Base-by-base conservation (phyloP, 2,797 vertebrate genomes). In the Protosalanx chinensis region DNA sequence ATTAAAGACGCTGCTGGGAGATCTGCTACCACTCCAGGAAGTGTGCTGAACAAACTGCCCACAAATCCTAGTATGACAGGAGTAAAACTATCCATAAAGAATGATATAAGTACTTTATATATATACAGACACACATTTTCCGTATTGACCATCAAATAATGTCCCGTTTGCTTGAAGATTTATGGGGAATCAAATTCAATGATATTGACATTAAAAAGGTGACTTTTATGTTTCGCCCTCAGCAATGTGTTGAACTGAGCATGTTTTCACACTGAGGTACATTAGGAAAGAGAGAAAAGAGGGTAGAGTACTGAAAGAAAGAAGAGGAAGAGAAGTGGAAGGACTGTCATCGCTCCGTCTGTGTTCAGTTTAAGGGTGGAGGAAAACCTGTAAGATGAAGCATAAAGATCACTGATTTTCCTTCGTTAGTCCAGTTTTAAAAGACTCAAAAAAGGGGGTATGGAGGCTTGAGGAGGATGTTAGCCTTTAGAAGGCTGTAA, bases 1-100 rank as follows among this genome's bases (percentile, higher is more conserved):
- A 91, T 85, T 78, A 74, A 75, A 74, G 76, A 87, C 83, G 82
- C 78, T 83, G 83, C 72, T 59, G 60, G 74, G 75, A 72, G 71
- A 80, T 73, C 80, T 71, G 81, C 82, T 87, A 85, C 84, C 75
- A 77, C 75, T 85, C 83, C 89, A 91, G 88, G 89, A 93, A 87
- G 86, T 60, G 80, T 87, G 84, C 85, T 91, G 85, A 91, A 81
- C 83, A 91, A 85, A 81, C 79, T 86, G 84, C 83, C 74, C 80
- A 87, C 80, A 87, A 89, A 91, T 90, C 81, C 72, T 85, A 82
- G 88, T 84, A 89, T 81, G 77, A 77, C 76, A 62, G 76, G 81
- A 46, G 41, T 46, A 0, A 73, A 82, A 77, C 67, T 76, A 77
- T 12, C 10, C 41, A 46, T 46, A 73, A 62, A 75, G 70, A 71